Evolutionary conservation across 2,888 invertebrate genomes (phyloP), one percentile per base, ranked within the genome.

Genomic region (Fabriciana adippe): DNA sequence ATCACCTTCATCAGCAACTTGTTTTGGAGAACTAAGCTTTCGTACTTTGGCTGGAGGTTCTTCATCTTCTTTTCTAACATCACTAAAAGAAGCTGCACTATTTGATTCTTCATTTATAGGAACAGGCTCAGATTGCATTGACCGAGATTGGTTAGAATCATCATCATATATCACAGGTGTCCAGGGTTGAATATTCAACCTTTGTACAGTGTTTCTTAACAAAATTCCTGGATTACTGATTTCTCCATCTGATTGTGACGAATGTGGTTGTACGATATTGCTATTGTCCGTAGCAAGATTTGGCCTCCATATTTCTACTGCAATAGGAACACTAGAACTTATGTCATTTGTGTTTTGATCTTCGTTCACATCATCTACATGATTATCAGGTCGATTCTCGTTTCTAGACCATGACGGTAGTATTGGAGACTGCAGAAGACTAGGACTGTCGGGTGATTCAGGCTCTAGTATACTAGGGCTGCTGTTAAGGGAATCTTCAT

Each of bases 1-100:
- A 60, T 96, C 95, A 55, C 94, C 94, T 2, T 95, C 94, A 1
- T 83, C 84, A 0, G 64, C 55, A 61, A 41, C 35, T 41, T 74
- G 72, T 55, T 76, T 74, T 0, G 83, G 79, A 0, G 84, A 80
- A n/a, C 72, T 76, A 0, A 88, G 56, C 65, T 82, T 88, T 6
- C 88, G 79, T 0, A 87, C 62, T 74, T 91, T 91, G 0, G 85
- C 78, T 0, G 89, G 88, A 0, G 88, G 88, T 1, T 82, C 81
- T 1, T 72, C 70, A 0, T 70, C 69, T 8, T 66, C 64, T 54
- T 74, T 73, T n/a, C 63, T 66, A 3, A 60, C 45, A 31, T 79
- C 81, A 6, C 81, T 80, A 13, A 78, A 60, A 0, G 78, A 79
- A 13, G 70, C 67, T 35, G 74, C 72, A 48, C 76, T 79, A 35